Evolutionary conservation across 2,797 vertebrate genomes (phyloP).

Genomic region (Enteromius viviparus): DNA sequence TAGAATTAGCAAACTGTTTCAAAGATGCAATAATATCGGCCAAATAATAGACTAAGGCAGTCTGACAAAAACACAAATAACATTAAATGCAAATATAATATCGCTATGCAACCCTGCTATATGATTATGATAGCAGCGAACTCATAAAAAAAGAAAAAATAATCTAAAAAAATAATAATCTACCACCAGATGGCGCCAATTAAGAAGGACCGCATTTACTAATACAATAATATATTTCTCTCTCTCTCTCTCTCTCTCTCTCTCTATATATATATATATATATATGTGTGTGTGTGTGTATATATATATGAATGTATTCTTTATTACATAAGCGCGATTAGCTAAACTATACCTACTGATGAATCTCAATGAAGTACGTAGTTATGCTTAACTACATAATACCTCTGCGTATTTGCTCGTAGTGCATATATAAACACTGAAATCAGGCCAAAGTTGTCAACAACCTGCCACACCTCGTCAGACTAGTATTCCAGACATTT

Average conservation of each 20-base stretch:
- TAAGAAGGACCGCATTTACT: not conserved
- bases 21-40: not conserved
- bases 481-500: not conserved
- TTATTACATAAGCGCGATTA: not conserved
- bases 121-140: not conserved
- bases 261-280: no score
- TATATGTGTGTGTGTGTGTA: no score
- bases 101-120: not conserved
- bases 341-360: not conserved
- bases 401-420: not conserved
- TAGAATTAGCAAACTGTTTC: not conserved
- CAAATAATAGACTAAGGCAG: not conserved
- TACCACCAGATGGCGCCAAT: constrained; percentile 28
- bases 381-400: no score
- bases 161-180: not conserved
- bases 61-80: not conserved
- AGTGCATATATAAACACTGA: not conserved
- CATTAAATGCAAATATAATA: not conserved
- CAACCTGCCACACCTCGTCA: not conserved
- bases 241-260: no score
- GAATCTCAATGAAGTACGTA: not conserved
- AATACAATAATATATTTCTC: not conserved
- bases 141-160: not conserved
- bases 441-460: constrained; percentile 22
- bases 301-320: not conserved